Base-by-base conservation (phyloP, 2,888 invertebrate species). In the Iphiclides podalirius region DNA sequence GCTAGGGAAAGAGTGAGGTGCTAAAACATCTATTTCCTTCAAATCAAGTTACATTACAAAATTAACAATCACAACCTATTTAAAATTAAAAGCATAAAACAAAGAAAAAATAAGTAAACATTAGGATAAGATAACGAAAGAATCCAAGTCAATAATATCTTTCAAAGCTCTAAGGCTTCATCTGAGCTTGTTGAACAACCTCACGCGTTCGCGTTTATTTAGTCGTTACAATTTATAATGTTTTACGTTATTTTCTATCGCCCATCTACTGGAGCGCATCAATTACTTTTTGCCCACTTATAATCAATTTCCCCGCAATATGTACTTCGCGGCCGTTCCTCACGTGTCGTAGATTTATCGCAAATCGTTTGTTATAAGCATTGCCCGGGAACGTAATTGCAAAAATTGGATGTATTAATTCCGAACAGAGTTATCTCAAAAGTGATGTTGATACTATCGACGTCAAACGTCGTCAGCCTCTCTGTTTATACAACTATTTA, bases 401-500 rank as follows among this genome's bases (percentile, higher is more conserved):
- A 8, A 26, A 28, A 28, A 40, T 40, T 40, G 26, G 26, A 26
- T 36, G 16, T 36, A 39, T 12, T 11, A 26, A 28, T 40, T 15
- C 14, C 14, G 31, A 11, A 2, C 12, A 6, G 31, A 31, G 31
- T 15, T 16, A 16, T 15, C 28, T 16, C 11, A 17, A 3, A 3
- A 3, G 31, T 39, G 14, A 11, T 28, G 14, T n/a, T 15, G 8
- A n/a, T 13, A 9, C 15, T 28, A 9, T 26, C 12, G 23, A 14
- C 2, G n/a, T 28, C 28, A 2, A 28, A 28, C n/a, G 28, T n/a
- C 9, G 28, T 28, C 28, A 4, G 3, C 3, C 6, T 20, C 6
- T 20, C 6, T 20, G 20, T n/a, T n/a, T n/a, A n/a, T n/a, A n/a
- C n/a, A n/a, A 68, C 70, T 75, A 75, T 78, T 78, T 75, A 69